Percentiles rank a stretch among this genome's conserved stretches.
These are phyloP conservation scores for Erythrocercus mccallii DNA, from an alignment of 2,113 vertebrate genomes.

Conservation along the genomic window DNA sequence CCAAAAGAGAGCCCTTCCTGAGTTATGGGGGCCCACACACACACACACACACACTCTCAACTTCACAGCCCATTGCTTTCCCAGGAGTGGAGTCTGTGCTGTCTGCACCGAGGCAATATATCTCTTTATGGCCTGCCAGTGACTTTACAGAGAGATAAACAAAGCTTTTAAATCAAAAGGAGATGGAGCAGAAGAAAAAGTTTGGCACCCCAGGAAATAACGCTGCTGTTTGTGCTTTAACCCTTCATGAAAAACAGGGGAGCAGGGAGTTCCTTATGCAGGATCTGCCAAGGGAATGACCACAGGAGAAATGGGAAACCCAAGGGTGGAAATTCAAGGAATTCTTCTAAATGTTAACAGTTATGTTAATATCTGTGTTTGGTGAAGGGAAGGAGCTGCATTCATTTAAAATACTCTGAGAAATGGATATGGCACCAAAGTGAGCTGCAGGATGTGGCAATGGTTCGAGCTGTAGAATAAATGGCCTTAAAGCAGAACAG, in stretches of 20 bases:
- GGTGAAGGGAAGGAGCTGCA: neutral
- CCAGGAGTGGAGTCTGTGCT: conserved; percentile 36
- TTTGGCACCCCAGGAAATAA: conserved; percentile 27
- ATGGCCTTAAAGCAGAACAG: neutral
- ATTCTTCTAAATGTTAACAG: neutral
- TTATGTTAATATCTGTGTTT: neutral
- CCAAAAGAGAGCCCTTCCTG: conserved; percentile 50
- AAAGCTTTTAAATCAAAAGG: conserved; percentile 70
- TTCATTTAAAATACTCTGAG: neutral
- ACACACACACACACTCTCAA: conserved; percentile 55
- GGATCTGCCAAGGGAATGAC: neutral
- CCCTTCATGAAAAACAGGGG: neutral
- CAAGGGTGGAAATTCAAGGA: neutral
- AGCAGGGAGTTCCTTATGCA: neutral
- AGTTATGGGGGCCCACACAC: conserved; percentile 66
- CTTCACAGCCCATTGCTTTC: conserved; percentile 55
- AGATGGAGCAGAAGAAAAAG: conserved; percentile 3
- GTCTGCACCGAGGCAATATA: conserved; percentile 66
- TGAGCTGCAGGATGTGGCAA: neutral
- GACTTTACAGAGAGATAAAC: conserved; percentile 62
- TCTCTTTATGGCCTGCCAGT: conserved; percentile 59
- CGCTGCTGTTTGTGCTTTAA: neutral
- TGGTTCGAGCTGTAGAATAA: neutral
- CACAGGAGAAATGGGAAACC: neutral
- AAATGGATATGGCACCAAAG: neutral